Evolutionary conservation across 2,888 invertebrate genomes (phyloP).

Genomic region (Ophion costatus): DNA sequence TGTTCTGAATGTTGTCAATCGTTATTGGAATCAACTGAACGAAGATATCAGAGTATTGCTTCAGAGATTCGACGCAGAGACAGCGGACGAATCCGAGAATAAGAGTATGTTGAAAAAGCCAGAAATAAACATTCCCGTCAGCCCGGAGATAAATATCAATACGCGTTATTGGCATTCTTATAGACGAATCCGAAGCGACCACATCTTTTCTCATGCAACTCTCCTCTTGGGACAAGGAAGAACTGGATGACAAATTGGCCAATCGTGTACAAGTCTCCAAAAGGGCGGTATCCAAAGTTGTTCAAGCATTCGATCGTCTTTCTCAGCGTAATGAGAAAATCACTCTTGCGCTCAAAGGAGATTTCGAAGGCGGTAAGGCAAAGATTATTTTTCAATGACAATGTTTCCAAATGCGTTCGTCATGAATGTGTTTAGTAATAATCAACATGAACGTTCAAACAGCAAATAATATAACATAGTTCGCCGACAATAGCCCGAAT

Average conservation of each 20-base stretch:
- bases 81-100: conserved; percentile 97
- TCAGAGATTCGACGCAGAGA: conserved; percentile 98
- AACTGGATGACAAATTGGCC: conserved; percentile 97
- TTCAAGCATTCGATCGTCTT: conserved; percentile 97
- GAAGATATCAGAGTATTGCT: conserved; percentile 97
- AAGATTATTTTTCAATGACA: conserved; percentile 30
- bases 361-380: conserved; percentile 88
- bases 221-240: conserved; percentile 99
- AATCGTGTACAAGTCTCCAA: conserved; percentile 98
- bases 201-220: conserved; percentile 97
- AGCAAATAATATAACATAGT: too few species aligned
- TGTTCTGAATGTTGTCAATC: conserved; percentile 98
- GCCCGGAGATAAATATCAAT: not conserved
- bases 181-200: conserved; percentile 98
- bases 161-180: conserved; percentile 1
- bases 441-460: too few species aligned
- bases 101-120: conserved; percentile 87
- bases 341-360: conserved; percentile 93
- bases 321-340: conserved; percentile 98
- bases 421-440: too few species aligned
- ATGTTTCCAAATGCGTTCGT: too few species aligned
- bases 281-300: conserved; percentile 97
- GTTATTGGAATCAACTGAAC: conserved; percentile 98
- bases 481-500: too few species aligned
- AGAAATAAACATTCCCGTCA: not conserved